These are phyloP conservation scores for Anticlea derivata DNA, from an alignment of 2,888 invertebrate genomes.

Conservation along the genomic window DNA sequence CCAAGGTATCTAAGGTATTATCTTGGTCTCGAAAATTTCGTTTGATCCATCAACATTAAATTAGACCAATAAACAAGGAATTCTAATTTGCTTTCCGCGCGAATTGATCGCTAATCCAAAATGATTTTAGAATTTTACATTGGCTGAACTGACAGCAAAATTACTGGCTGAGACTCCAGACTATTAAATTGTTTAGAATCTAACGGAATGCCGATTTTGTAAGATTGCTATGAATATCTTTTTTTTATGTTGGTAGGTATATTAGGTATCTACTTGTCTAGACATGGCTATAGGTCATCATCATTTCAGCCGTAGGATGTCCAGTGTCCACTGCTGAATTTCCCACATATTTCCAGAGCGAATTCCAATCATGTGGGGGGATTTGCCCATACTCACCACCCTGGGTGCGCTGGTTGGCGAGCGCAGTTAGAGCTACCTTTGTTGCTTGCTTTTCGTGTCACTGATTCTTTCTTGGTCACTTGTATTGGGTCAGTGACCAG, in stretches of 20 bases:
- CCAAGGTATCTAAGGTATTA: too few species aligned
- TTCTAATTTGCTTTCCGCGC: conserved; percentile 42
- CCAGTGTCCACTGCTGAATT: too few species aligned
- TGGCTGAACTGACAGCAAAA: conserved; percentile 51
- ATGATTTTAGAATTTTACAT: conserved; percentile 49
- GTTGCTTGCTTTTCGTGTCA: too few species aligned
- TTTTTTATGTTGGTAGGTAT: background rate
- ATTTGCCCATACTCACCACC: too few species aligned
- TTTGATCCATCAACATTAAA: conserved; percentile 6
- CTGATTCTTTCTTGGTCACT: too few species aligned
- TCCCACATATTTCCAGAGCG: too few species aligned
- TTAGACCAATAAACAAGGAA: conserved; percentile 20
- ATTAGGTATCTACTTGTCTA: conserved; percentile 7
- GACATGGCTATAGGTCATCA: conserved; percentile 6
- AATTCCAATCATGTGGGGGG: too few species aligned
- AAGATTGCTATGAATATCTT: conserved; percentile 17
- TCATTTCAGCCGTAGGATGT: too few species aligned
- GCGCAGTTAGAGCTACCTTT: too few species aligned
- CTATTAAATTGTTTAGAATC: conserved; percentile 24
- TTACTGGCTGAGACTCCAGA: conserved; percentile 36
- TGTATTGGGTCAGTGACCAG: too few species aligned
- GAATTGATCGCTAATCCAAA: conserved; percentile 54
- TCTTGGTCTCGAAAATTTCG: too few species aligned
- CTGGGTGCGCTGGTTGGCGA: too few species aligned
- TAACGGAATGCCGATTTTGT: conserved; percentile 30